Percentiles rank a stretch among this genome's conserved stretches.
Evolutionary conservation across 2,113 vertebrate species (phyloP).

Genomic region (pig (Sus scrofa)): T2T-Sscrofa CM000812.6:271090001-271090500

Average conservation of each 20-base stretch:
- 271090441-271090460: not conserved
- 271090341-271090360: not conserved
- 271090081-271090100: not conserved
- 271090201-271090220: not conserved
- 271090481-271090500: not conserved
- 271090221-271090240: not conserved
- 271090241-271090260: not conserved
- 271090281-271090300: not conserved
- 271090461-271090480: not conserved
- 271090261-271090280: not conserved
- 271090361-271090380: not conserved
- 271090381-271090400: not conserved
- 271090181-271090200: not conserved
- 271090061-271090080: not conserved
- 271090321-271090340: not conserved
- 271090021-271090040: not conserved
- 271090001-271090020: too few species aligned
- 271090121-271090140: not conserved
- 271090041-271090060: not conserved
- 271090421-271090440: not conserved
- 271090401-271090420: not conserved
- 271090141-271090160: not conserved
- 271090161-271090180: not conserved
- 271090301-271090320: conserved; percentile 10
- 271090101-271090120: conserved; percentile 13